phyloP scores from a whole-genome alignment of 2,888 invertebrate species.

The Melanostoma mellinum region DNA sequence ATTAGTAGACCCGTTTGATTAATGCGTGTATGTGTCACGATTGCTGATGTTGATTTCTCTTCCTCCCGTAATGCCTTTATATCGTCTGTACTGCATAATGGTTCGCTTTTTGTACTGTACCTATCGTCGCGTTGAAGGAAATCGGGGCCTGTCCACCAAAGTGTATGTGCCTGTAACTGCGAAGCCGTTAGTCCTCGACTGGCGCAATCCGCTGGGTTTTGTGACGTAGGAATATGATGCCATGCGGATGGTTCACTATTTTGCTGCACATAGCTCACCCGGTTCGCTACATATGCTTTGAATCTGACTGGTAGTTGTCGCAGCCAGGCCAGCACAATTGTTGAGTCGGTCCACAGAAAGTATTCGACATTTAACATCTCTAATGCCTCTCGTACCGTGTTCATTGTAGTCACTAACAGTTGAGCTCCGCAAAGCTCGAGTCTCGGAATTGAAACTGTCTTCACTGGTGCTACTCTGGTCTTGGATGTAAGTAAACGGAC shows the following conservation, averaged over 20 bases:
- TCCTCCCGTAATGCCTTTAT: constrained; percentile 2
- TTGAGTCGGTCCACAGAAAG: constrained; percentile 34
- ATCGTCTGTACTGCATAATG: constrained; percentile 23
- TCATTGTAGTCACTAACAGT: constrained; percentile 35
- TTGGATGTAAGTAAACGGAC: constrained; percentile 21
- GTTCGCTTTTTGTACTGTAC: constrained; percentile 3
- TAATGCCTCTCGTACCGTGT: constrained; percentile 24
- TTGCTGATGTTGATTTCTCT: constrained; percentile 19
- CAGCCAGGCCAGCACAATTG: constrained; percentile 29
- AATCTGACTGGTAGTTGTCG: constrained; percentile 14
- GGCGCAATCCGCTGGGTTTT: constrained; percentile 33
- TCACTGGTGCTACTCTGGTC: constrained; percentile 18
- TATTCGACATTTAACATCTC: constrained; percentile 13
- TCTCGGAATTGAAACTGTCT: constrained; percentile 9
- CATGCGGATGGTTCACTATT: constrained; percentile 17
- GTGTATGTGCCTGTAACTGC: constrained; percentile 30
- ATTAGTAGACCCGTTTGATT: constrained; percentile 2
- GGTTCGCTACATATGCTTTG: constrained; percentile 33
- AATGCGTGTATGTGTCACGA: constrained; percentile 21
- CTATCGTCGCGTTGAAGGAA: constrained; percentile 13
- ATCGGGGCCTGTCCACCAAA: constrained; percentile 39
- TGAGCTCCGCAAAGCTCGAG: constrained; percentile 35
- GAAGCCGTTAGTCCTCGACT: constrained; percentile 36
- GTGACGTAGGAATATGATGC: constrained; percentile 26
- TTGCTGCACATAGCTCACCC: constrained; percentile 33